Evolutionary conservation across 2,888 invertebrate genomes (phyloP).

Genomic region (Parelbella ahira): DNA sequence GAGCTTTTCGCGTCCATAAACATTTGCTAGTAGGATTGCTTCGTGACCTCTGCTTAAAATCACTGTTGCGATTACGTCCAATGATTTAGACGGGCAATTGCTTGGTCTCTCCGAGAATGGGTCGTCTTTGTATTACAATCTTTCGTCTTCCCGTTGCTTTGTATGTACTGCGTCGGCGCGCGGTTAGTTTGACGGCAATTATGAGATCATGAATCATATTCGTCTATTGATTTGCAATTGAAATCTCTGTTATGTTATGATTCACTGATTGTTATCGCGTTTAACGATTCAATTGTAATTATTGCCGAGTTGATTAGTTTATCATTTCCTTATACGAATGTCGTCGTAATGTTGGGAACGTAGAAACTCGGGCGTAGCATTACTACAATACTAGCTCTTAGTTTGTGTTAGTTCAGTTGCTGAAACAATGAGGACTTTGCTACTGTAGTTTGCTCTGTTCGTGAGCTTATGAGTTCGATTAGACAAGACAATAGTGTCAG

Average conservation of each 20-base stretch:
- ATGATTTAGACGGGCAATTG: constrained; percentile 71
- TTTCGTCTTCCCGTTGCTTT: constrained; percentile 66
- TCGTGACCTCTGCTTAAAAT: constrained; percentile 73
- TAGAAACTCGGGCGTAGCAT: constrained; percentile 8
- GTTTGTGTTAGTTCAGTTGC: constrained; percentile 12
- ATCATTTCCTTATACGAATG: constrained; percentile 19
- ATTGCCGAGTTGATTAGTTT: constrained; percentile 19
- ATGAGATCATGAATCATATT: constrained; percentile 73
- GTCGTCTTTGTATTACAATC: constrained; percentile 64
- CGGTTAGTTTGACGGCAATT: constrained; percentile 61
- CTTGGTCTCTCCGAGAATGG: constrained; percentile 65
- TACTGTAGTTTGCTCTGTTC: constrained; percentile 14
- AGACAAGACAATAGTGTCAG: constrained; percentile 22
- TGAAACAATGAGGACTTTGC: constrained; percentile 21
- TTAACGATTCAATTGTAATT: constrained; percentile 22
- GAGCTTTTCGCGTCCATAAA: constrained; percentile 64
- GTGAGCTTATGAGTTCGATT: constrained; percentile 26
- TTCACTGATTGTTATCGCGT: constrained; percentile 55
- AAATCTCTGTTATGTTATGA: constrained; percentile 74
- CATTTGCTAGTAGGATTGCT: constrained; percentile 57
- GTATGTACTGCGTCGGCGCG: constrained; percentile 66
- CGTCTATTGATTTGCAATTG: constrained; percentile 71
- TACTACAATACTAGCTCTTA: constrained; percentile 18
- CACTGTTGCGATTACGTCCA: constrained; percentile 67
- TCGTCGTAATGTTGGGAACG: constrained; percentile 16